Percentiles rank a stretch among this genome's conserved stretches.
Conservation (phyloP, 2,113 vertebrate genomes). For the Petrocephalus microphthalmus region DNA sequence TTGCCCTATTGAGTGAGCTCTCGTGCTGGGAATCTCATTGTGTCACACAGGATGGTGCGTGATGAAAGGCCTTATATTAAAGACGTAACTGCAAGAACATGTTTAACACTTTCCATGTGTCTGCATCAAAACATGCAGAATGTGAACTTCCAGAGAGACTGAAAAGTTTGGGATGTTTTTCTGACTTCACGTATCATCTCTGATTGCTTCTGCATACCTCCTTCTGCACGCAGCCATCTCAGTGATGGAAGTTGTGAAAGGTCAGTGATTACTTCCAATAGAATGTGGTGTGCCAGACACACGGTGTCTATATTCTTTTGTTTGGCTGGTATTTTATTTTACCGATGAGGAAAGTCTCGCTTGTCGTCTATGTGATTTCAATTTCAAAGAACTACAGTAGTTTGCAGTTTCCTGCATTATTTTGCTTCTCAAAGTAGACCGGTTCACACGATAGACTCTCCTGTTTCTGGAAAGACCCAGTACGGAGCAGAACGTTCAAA, state of each 20-base stretch:
- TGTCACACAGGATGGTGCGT: neutral
- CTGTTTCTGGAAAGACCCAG: neutral
- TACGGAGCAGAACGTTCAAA: neutral
- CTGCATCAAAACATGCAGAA: neutral
- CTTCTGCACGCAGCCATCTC: neutral
- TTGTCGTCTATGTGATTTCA: neutral
- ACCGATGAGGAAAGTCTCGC: neutral
- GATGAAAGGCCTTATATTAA: neutral
- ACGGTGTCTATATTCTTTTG: neutral
- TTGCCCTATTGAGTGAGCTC: neutral
- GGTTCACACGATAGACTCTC: neutral
- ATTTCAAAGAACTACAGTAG: neutral
- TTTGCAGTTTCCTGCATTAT: neutral
- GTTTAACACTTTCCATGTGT: neutral
- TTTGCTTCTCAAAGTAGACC: neutral
- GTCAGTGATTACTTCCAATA: neutral
- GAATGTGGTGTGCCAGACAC: neutral
- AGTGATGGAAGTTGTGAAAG: neutral
- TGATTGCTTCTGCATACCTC: neutral
- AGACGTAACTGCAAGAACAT: neutral
- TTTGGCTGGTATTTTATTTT: neutral
- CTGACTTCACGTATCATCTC: neutral
- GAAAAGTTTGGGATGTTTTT: neutral
- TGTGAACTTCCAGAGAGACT: neutral
- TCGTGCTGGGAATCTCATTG: neutral